Evolutionary conservation across 1,140 invertebrate species (phyloP).

Genomic region (Luehdorfia chinensis): DNA sequence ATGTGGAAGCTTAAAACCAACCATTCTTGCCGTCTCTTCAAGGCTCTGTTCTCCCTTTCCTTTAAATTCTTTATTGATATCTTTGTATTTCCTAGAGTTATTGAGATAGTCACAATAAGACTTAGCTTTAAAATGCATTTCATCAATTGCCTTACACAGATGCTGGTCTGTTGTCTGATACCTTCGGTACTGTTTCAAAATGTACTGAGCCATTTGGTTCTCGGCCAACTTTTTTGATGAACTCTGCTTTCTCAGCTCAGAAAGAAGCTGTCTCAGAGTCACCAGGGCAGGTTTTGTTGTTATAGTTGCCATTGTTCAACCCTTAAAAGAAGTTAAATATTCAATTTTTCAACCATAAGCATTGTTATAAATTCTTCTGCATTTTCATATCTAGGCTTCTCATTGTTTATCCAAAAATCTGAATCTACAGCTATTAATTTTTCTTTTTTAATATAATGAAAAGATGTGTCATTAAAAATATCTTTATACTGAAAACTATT

Average conservation of each 20-base stretch:
- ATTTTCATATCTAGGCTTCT: constrained; percentile 78
- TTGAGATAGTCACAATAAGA: constrained; percentile 87
- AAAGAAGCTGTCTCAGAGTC: constrained; percentile 78
- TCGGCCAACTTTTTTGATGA: constrained; percentile 76
- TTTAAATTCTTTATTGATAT: constrained; percentile 84
- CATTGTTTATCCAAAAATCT: constrained; percentile 78
- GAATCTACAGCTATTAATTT: constrained; percentile 66
- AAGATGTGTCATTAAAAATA: constrained; percentile 84
- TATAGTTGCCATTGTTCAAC: constrained; percentile 61
- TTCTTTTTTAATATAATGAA: constrained; percentile 80
- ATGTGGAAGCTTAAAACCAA: constrained; percentile 91
- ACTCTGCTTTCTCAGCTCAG: constrained; percentile 78
- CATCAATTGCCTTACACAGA: constrained; percentile 87
- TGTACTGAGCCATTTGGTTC: constrained; percentile 80
- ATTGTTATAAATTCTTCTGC: constrained; percentile 79
- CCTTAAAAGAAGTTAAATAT: constrained; percentile 61
- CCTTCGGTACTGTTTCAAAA: constrained; percentile 84
- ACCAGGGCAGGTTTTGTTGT: constrained; percentile 71
- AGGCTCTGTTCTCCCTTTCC: constrained; percentile 86
- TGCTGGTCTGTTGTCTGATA: constrained; percentile 88
- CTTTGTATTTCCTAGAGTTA: constrained; percentile 81
- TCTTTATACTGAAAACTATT: constrained; percentile 83
- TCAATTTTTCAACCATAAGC: constrained; percentile 63
- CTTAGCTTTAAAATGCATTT: constrained; percentile 83
- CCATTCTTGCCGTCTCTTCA: constrained; percentile 87